A percentile compares a stretch with the other conserved stretches of the same genome.
Evolutionary conservation across 2,888 invertebrate species (phyloP).

Genomic region (Ommatoiulus sabulosus): DNA sequence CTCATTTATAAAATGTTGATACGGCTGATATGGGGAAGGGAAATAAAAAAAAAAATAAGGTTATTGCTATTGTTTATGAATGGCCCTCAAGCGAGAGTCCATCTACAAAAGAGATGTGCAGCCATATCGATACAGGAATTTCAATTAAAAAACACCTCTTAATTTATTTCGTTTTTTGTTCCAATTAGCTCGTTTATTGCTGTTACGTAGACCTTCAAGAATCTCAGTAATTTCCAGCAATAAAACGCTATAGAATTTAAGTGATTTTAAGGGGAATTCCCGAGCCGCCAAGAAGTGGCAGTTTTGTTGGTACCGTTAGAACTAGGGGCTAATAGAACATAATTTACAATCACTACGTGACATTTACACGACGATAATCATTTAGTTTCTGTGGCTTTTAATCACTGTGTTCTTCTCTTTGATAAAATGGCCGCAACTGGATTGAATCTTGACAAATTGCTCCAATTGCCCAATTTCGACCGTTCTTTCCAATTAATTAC

Average conservation of each 20-base stretch:
- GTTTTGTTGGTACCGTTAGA: neutral
- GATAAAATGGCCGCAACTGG: neutral
- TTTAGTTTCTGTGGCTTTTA: neutral
- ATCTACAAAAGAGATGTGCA: neutral
- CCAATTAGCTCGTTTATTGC: conserved; percentile 9
- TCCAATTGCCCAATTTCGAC: neutral
- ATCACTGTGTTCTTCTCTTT: neutral
- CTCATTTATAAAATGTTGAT: too few species aligned
- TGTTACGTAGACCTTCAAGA: neutral
- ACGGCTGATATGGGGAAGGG: too few species aligned
- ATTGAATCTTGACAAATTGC: neutral
- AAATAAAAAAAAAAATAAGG: neutral
- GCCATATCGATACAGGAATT: conserved; percentile 6
- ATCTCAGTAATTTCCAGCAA: neutral
- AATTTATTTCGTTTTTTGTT: neutral
- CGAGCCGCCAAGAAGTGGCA: neutral
- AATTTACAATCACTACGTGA: neutral
- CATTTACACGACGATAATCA: conserved; percentile 2
- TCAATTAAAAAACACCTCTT: neutral
- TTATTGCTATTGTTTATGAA: neutral
- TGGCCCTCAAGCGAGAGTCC: neutral
- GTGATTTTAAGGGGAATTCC: neutral
- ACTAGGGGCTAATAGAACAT: neutral
- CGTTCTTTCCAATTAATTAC: neutral
- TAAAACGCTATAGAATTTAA: neutral